phyloP scores from a whole-genome alignment of 2,888 invertebrate genomes.

The Hypolimnas misippus region DNA sequence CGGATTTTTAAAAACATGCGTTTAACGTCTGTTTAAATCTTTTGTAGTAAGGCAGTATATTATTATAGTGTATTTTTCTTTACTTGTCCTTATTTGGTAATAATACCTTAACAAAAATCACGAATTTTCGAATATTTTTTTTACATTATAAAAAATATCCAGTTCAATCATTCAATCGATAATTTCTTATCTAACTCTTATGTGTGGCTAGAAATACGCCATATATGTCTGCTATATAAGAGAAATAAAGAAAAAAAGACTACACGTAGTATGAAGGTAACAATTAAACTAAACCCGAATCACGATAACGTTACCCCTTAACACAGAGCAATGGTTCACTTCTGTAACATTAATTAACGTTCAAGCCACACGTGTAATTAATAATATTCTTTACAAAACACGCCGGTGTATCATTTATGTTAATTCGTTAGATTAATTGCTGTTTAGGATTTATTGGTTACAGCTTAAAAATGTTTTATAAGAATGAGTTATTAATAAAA shows the following conservation, averaged over 20 bases:
- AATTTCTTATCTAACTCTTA: too few species aligned
- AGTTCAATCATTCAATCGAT: too few species aligned
- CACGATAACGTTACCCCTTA: constrained; percentile 14
- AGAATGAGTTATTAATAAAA: neutral
- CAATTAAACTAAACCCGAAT: neutral
- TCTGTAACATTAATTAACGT: constrained; percentile 51
- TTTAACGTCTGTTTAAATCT: too few species aligned
- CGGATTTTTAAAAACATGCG: too few species aligned
- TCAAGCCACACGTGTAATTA: constrained; percentile 53
- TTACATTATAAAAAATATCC: too few species aligned
- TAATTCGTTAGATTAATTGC: constrained; percentile 54
- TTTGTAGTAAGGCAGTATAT: too few species aligned
- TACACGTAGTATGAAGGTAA: neutral
- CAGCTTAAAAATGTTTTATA: constrained; percentile 11
- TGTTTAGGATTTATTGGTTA: constrained; percentile 49
- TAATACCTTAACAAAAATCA: too few species aligned
- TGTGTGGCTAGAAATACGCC: too few species aligned
- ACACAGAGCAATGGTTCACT: constrained; percentile 16
- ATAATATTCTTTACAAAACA: constrained; percentile 48
- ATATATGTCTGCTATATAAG: too few species aligned
- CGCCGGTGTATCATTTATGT: constrained; percentile 49
- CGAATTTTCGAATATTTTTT: too few species aligned
- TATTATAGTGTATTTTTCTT: too few species aligned
- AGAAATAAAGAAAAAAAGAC: neutral
- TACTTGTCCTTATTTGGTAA: too few species aligned